Conservation (phyloP, 2,113 vertebrate species). For the Engraulis encrasicolus region DNA sequence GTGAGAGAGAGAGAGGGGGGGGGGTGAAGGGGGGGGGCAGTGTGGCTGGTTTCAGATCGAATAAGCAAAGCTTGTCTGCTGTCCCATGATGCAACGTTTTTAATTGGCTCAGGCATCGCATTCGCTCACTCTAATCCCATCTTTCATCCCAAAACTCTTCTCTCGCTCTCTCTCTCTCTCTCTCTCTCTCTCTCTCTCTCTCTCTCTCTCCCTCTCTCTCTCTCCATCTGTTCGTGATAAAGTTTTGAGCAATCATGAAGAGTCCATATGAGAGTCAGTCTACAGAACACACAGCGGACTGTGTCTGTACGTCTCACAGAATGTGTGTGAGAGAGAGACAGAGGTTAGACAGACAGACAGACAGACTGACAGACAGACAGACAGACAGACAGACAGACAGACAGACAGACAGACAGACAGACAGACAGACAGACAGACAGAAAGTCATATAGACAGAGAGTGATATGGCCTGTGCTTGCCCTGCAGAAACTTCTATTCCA, state of each 20-base stretch:
- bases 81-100: background rate
- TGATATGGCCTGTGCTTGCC: constrained; percentile 42
- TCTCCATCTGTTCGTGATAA: background rate
- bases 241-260: background rate
- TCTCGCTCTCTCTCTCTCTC: no score
- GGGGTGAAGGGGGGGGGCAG: background rate
- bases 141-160: no score
- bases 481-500: constrained; percentile 60
- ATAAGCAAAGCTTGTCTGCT: background rate
- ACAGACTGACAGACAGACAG: background rate
- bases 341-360: background rate
- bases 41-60: background rate
- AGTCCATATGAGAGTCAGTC: constrained; percentile 47
- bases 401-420: constrained; percentile 3
- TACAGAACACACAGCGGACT: constrained; percentile 54
- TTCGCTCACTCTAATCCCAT: no score
- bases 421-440: background rate
- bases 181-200: no score
- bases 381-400: background rate
- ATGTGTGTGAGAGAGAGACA: background rate
- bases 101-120: background rate
- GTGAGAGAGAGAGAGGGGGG: background rate
- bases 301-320: constrained; percentile 38
- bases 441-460: background rate
- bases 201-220: no score